A percentile compares a stretch with the other conserved stretches of the same genome.
Conservation (phyloP, 2,888 invertebrate species). For the Eueremaeus valkanovi region DNA sequence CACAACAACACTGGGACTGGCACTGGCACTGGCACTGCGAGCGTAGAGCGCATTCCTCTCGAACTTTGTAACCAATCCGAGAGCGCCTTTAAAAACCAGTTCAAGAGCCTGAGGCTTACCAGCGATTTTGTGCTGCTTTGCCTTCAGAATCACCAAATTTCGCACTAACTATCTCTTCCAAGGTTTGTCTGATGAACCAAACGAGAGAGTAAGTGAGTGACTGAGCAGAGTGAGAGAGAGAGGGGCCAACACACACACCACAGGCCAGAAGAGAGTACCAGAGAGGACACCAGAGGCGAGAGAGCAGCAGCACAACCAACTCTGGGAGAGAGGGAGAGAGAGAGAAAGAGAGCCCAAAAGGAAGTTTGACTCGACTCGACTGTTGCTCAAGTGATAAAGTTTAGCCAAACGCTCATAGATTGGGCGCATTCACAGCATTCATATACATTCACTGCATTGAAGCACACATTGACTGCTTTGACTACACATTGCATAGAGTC, state of each 20-base stretch:
- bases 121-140: neutral
- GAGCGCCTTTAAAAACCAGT: constrained; percentile 21
- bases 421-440: too few species aligned
- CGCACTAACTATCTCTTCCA: constrained; percentile 23
- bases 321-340: neutral
- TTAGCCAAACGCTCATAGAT: neutral
- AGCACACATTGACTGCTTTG: too few species aligned
- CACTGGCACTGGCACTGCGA: too few species aligned
- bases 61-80: neutral
- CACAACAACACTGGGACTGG: neutral
- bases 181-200: constrained; percentile 23
- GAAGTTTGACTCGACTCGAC: constrained; percentile 15
- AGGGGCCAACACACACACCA: constrained; percentile 6
- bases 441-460: too few species aligned
- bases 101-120: constrained; percentile 23
- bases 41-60: constrained; percentile 9
- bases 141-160: constrained; percentile 17
- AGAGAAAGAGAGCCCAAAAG: constrained; percentile 30
- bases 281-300: neutral
- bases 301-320: neutral
- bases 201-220: neutral
- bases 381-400: constrained; percentile 7
- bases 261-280: constrained; percentile 8
- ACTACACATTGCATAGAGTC: too few species aligned
- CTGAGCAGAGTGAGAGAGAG: constrained; percentile 8